A percentile compares a stretch with the other conserved stretches of the same genome.
phyloP scores from a whole-genome alignment of 2,797 vertebrate species.

The Sebastes trivittatus region DNA sequence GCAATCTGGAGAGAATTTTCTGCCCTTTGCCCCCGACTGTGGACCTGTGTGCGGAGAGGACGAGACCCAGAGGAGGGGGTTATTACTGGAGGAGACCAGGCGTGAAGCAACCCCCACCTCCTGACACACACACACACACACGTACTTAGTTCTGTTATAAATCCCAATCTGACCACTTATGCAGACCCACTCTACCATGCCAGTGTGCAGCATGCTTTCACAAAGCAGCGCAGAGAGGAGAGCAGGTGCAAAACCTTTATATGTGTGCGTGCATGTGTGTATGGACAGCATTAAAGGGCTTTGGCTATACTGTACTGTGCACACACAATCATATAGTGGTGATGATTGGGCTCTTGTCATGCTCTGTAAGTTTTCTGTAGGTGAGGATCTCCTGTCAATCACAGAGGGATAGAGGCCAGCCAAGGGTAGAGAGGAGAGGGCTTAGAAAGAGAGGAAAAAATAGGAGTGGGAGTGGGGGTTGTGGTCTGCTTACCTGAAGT shows the following conservation, averaged over 20 bases:
- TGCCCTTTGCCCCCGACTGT: constrained; percentile 88
- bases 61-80: constrained; percentile 79
- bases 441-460: constrained; percentile 15
- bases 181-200: constrained; percentile 66
- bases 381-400: constrained; percentile 84
- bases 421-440: constrained; percentile 63
- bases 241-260: constrained; percentile 56
- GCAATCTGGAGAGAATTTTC: constrained; percentile 93
- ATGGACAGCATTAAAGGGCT: constrained; percentile 37
- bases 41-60: constrained; percentile 77
- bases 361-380: constrained; percentile 80
- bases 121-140: constrained; percentile 35
- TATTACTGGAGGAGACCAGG: constrained; percentile 90
- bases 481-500: constrained; percentile 88
- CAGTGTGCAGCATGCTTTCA: constrained; percentile 51
- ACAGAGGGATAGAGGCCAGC: constrained; percentile 68
- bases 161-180: constrained; percentile 72
- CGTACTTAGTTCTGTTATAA: constrained; percentile 60
- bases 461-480: neutral
- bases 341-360: constrained; percentile 82
- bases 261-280: constrained; percentile 18
- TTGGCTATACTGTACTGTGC: constrained; percentile 49
- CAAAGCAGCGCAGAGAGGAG: constrained; percentile 24
- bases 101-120: constrained; percentile 80
- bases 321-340: constrained; percentile 59